phyloP scores from a whole-genome alignment of 1,140 invertebrate species.

The Ridgeia piscesae region DNA sequence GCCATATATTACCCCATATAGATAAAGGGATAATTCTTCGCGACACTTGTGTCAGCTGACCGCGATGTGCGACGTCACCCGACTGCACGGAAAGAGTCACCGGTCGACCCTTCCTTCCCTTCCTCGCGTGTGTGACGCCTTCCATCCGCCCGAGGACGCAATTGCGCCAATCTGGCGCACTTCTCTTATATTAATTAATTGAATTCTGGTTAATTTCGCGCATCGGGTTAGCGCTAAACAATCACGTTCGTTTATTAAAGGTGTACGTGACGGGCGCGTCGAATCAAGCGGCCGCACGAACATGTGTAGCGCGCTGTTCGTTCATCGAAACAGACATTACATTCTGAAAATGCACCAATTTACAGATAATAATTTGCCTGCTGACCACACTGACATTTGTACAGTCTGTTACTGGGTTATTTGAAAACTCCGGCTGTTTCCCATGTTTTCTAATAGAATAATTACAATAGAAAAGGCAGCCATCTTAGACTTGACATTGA shows the following conservation, averaged over 20 bases:
- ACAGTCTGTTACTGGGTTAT: no score
- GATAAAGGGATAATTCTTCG: background rate
- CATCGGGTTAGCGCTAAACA: background rate
- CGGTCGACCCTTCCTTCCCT: background rate
- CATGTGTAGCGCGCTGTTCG: background rate
- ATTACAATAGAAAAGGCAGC: no score
- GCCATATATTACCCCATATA: background rate
- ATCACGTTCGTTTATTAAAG: slow-evolving; percentile 1
- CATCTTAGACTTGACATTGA: no score
- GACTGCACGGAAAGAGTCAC: background rate
- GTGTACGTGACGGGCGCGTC: background rate
- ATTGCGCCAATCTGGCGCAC: background rate
- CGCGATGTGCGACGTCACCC: background rate
- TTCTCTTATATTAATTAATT: slow-evolving; percentile 7
- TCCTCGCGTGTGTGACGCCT: background rate
- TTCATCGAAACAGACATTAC: no score
- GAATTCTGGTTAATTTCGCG: background rate
- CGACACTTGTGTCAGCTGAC: background rate
- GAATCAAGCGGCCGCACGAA: background rate
- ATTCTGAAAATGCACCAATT: no score
- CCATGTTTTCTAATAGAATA: no score
- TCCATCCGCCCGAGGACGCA: background rate
- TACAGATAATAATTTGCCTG: no score
- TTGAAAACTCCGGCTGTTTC: no score
- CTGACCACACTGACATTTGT: no score